Evolutionary conservation across 2,113 vertebrate genomes (phyloP).

Genomic region (Pluvianellus socialis): DNA sequence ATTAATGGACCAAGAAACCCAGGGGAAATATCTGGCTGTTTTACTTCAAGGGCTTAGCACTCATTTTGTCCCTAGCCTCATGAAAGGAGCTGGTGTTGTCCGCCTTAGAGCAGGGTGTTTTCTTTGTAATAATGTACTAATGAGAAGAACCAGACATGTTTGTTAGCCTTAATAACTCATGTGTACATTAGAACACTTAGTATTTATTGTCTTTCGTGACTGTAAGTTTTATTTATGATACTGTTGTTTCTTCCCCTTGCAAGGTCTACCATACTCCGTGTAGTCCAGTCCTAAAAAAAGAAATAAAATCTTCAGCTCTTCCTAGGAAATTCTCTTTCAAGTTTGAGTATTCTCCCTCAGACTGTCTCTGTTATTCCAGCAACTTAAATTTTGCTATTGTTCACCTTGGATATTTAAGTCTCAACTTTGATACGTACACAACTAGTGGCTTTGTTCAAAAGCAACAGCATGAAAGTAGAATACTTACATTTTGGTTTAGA

Average conservation of each 20-base stretch:
- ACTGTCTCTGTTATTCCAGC: fast-evolving
- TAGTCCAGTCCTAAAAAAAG: background rate
- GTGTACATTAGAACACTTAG: background rate
- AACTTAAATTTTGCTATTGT: background rate
- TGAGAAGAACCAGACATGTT: background rate
- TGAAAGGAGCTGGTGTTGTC: background rate
- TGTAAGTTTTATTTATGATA: background rate
- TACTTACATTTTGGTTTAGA: background rate
- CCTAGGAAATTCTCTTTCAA: background rate
- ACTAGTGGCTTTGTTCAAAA: background rate
- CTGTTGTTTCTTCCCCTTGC: background rate
- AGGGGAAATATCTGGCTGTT: background rate
- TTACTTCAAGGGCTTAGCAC: background rate
- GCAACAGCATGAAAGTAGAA: background rate
- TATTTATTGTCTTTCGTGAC: background rate
- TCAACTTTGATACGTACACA: background rate
- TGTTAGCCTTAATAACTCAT: background rate
- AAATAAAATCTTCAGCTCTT: background rate
- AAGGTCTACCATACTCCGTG: background rate
- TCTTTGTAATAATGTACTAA: background rate
- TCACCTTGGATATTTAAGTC: background rate
- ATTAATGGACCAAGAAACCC: background rate
- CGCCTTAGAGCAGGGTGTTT: background rate
- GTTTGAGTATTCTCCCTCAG: background rate
- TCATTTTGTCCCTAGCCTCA: background rate